phyloP scores from a whole-genome alignment of 1,140 invertebrate genomes.

The Leptinotarsa undecemlineata region DNA sequence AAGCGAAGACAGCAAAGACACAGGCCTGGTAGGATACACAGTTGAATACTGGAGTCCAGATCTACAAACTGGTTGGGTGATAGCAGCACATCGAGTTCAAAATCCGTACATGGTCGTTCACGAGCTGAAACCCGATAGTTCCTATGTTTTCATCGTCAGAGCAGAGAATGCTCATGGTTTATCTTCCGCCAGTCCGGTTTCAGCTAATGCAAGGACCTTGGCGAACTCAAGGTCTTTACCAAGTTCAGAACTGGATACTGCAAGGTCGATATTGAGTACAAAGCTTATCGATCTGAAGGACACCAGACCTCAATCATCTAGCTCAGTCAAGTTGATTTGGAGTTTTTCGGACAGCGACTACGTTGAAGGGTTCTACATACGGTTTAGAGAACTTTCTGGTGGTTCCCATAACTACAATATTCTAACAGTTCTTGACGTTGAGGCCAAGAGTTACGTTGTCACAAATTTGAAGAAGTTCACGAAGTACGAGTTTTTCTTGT shows the following conservation, averaged over 20 bases:
- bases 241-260: slow-evolving; percentile 79
- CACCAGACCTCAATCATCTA: slow-evolving; percentile 77
- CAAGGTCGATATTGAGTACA: slow-evolving; percentile 74
- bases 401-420: slow-evolving; percentile 68
- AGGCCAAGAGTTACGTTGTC: slow-evolving; percentile 61
- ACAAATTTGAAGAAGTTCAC: slow-evolving; percentile 80
- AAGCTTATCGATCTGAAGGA: slow-evolving; percentile 81
- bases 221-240: slow-evolving; percentile 71
- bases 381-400: slow-evolving; percentile 77
- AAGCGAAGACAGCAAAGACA: slow-evolving; percentile 51
- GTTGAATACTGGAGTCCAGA: slow-evolving; percentile 88
- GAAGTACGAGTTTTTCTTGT: slow-evolving; percentile 85
- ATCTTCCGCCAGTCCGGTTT: slow-evolving; percentile 70
- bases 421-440: slow-evolving; percentile 64
- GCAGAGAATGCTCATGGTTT: slow-evolving; percentile 86
- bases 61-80: slow-evolving; percentile 77
- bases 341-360: slow-evolving; percentile 67
- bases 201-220: slow-evolving; percentile 67
- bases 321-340: slow-evolving; percentile 83
- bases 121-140: slow-evolving; percentile 77
- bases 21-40: slow-evolving; percentile 65
- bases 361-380: slow-evolving; percentile 83
- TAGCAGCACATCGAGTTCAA: slow-evolving; percentile 71
- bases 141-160: slow-evolving; percentile 86
- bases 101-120: slow-evolving; percentile 69